Evolutionary conservation across 2,797 vertebrate species (phyloP).

Genomic region (Hipposideros larvatus): DNA sequence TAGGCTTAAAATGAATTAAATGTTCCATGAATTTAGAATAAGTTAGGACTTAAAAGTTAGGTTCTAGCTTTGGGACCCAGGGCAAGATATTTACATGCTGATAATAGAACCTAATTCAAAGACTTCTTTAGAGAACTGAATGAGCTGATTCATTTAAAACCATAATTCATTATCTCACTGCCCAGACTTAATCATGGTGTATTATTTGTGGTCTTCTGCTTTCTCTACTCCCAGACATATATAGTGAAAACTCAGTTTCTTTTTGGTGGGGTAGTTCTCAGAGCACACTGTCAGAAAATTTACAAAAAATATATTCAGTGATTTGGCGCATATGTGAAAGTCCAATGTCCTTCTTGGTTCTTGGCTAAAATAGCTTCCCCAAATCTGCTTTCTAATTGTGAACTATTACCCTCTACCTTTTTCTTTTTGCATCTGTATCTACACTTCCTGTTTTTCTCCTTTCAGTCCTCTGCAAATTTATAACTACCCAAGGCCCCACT

Average conservation of each 20-base stretch:
- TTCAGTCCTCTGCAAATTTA: background rate
- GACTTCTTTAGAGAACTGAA: background rate
- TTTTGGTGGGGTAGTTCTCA: background rate
- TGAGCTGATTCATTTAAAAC: slow-evolving; percentile 31
- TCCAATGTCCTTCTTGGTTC: background rate
- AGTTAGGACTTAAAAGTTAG: background rate
- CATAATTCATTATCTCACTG: slow-evolving; percentile 25
- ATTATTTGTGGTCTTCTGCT: background rate
- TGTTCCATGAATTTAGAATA: background rate
- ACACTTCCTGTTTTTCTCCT: background rate
- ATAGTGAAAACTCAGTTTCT: background rate
- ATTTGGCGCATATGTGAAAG: background rate
- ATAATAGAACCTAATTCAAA: background rate
- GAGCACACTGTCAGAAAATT: background rate
- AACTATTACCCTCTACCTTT: background rate
- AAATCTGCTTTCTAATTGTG: background rate
- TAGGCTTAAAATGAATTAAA: background rate
- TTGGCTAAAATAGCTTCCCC: background rate
- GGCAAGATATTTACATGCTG: background rate
- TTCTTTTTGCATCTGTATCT: background rate
- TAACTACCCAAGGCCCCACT: background rate
- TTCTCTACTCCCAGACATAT: background rate
- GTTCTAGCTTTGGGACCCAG: background rate
- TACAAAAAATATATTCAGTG: background rate
- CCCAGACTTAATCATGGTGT: background rate